Conservation (phyloP, 2,888 invertebrate genomes). For the Cabera pusaria region DNA sequence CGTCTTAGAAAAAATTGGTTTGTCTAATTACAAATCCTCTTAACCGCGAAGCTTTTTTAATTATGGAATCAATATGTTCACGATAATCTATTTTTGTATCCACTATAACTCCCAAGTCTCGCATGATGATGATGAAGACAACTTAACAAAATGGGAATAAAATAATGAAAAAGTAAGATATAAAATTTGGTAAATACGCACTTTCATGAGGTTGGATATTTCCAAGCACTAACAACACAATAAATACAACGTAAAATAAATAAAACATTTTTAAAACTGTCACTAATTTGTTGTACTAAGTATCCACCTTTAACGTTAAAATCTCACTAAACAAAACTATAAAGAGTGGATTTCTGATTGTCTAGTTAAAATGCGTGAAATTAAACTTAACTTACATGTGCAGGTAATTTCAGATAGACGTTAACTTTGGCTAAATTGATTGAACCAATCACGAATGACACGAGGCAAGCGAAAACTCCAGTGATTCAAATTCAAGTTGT, state of each 20-base stretch:
- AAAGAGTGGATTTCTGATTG: conserved; percentile 29
- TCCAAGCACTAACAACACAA: conserved; percentile 5
- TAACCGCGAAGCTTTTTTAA: too few relatives aligned
- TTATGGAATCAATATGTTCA: too few relatives aligned
- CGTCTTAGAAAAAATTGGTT: too few relatives aligned
- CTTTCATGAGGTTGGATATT: conserved; percentile 11
- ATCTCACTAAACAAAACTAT: conserved; percentile 8
- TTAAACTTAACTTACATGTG: conserved; percentile 40
- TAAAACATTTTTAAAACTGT: conserved; percentile 13
- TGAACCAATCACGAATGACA: neutral
- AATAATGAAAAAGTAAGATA: too few relatives aligned
- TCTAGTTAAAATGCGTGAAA: conserved; percentile 57
- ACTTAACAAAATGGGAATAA: too few relatives aligned
- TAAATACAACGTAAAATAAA: neutral
- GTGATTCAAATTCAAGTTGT: too few relatives aligned
- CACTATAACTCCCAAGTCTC: too few relatives aligned
- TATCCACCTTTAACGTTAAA: conserved; percentile 5
- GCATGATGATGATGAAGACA: too few relatives aligned
- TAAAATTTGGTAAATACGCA: conserved; percentile 9
- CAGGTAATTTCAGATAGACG: neutral
- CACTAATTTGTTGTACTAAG: neutral
- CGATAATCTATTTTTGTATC: too few relatives aligned
- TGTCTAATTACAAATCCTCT: too few relatives aligned
- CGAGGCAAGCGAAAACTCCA: too few relatives aligned
- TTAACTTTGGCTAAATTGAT: conserved; percentile 9